Evolutionary conservation across 2,113 vertebrate genomes (phyloP), one percentile per base, ranked within the genome.

Genomic region (Himantopus leucocephalus): DNA sequence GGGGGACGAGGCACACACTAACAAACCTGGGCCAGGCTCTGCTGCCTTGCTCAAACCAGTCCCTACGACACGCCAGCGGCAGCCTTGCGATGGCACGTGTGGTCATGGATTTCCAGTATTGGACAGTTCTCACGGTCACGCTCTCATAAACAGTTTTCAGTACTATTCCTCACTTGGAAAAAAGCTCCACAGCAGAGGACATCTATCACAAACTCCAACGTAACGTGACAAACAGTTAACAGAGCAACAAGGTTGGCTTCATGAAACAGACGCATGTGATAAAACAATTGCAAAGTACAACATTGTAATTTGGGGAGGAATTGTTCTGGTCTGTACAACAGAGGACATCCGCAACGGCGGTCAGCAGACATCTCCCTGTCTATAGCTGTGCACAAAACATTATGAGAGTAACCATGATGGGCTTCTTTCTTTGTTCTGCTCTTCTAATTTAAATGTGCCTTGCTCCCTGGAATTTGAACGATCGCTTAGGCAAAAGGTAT

Each of bases 331-430:
- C 39, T 55, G 58, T 45, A 66, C 43, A 58, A 76, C 29, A 62
- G 68, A 45, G 37, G 43, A 43, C 16, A 53, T 50, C 50, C 47
- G 24, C 50, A 63, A 23, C 0, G 1, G 37, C 0, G 0, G 16
- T 19, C 66, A 2, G 56, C 66, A 2, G 56, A 64, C 0, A 0
- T 78, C 21, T 9, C 45, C 27, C 34, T 20, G 5, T 16, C 53
- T 26, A 9, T 4, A 76, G 30, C 1, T 85, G 50, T 8, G 18
- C 50, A 74, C 1, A 2, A 32, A 39, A n/a, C 41, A 10, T 41
- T 62, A 50, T 20, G 10, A 32, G n/a, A 56, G 34, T 14, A 30
- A 83, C 59, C 26, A 20, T 0, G 14, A 76, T 3, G 32, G 14
- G 14, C 22, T 91, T 47, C 2, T 32, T 77, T 55, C 59, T 60